Evolutionary conservation across 1,140 invertebrate species (phyloP).

Genomic region (Heliconius congener): DNA sequence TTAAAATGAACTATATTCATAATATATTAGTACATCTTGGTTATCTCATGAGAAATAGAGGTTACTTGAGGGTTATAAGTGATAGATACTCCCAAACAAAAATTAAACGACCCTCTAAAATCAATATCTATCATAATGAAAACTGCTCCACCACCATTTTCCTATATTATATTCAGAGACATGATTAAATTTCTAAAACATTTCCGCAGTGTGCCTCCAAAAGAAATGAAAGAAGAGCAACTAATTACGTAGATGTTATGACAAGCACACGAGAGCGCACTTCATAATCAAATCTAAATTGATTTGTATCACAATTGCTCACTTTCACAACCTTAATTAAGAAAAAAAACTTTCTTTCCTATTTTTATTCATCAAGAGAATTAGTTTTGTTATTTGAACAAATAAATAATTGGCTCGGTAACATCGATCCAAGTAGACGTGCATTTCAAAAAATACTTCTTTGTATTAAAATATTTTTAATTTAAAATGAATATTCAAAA

Average conservation of each 20-base stretch:
- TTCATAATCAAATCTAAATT: slow-evolving; percentile 30
- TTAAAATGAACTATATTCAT: no score
- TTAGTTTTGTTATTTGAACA: slow-evolving; percentile 15
- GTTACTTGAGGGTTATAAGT: no score
- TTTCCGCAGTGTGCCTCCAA: neutral
- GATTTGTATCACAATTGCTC: slow-evolving; percentile 30
- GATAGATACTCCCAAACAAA: no score
- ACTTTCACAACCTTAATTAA: slow-evolving; percentile 35
- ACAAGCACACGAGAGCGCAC: slow-evolving; percentile 30
- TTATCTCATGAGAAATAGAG: no score
- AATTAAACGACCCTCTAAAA: no score
- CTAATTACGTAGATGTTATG: slow-evolving; percentile 30
- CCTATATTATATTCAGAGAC: neutral
- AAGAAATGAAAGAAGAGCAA: neutral
- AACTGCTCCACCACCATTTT: no score
- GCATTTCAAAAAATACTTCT: no score
- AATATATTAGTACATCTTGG: no score
- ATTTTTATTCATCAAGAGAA: slow-evolving; percentile 23
- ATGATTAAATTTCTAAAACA: slow-evolving; percentile 9
- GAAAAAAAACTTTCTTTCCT: slow-evolving; percentile 27
- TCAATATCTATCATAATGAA: no score
- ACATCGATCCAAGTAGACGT: neutral
- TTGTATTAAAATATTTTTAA: no score
- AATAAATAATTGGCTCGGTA: neutral
- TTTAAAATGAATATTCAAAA: no score